These are phyloP conservation scores for Seira sanloemensis DNA, from an alignment of 2,888 invertebrate genomes.

Conservation along the genomic window DNA sequence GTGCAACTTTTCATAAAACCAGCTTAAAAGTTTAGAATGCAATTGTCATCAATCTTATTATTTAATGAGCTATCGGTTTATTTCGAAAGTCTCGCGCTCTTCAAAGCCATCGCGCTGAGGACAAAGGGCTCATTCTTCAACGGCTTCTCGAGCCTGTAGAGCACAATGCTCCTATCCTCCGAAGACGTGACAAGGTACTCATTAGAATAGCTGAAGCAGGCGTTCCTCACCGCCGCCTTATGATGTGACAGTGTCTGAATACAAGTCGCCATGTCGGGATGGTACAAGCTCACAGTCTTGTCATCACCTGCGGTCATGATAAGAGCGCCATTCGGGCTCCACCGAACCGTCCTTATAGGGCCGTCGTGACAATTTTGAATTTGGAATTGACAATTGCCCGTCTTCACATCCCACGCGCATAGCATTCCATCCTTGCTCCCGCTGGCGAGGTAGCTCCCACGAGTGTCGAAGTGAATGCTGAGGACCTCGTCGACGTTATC, in stretches of 20 bases:
- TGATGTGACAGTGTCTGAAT: constrained; percentile 86
- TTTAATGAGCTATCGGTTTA: too few relatives aligned
- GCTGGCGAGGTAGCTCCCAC: constrained; percentile 84
- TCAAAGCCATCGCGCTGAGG: constrained; percentile 23
- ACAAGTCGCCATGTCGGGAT: constrained; percentile 80
- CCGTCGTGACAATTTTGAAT: constrained; percentile 53
- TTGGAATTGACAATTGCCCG: constrained; percentile 55
- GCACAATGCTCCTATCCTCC: constrained; percentile 84
- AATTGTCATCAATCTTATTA: not conserved
- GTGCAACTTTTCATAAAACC: too few relatives aligned
- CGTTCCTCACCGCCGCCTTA: constrained; percentile 88
- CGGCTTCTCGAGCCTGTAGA: constrained; percentile 42
- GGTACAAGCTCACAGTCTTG: constrained; percentile 85
- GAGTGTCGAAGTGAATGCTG: constrained; percentile 86
- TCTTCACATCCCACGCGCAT: constrained; percentile 81
- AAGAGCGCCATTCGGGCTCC: constrained; percentile 86
- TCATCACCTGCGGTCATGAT: constrained; percentile 87
- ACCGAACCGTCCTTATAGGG: constrained; percentile 80
- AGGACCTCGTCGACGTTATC: constrained; percentile 78
- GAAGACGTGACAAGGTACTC: constrained; percentile 88
- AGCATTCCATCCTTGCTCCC: constrained; percentile 86
- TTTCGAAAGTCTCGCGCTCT: constrained; percentile 34
- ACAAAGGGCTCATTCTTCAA: constrained; percentile 44
- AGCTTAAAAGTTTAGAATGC: too few relatives aligned
- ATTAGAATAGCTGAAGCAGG: constrained; percentile 86